Conservation (phyloP, 2,888 invertebrate species). For the Morpho deidamia region DNA sequence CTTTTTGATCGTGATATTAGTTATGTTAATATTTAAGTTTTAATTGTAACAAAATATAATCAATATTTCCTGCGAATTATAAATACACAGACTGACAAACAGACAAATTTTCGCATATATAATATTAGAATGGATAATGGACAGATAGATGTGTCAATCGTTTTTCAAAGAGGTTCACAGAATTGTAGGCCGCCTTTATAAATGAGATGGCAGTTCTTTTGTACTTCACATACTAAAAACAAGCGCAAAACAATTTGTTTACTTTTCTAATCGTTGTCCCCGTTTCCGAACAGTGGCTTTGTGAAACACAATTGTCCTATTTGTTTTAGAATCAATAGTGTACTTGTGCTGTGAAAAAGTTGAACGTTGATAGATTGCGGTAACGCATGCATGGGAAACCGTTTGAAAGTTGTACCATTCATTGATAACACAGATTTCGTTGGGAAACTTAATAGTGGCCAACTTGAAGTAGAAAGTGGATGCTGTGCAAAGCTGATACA, state of each 20-base stretch:
- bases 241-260: neutral
- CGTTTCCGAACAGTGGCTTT: constrained; percentile 3
- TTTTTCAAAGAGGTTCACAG: neutral
- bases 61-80: too few species aligned
- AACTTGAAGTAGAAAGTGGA: constrained; percentile 5
- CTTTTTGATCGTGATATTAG: too few species aligned
- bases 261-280: constrained; percentile 5
- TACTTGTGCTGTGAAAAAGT: constrained; percentile 4
- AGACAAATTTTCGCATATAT: too few species aligned
- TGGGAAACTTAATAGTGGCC: constrained; percentile 11
- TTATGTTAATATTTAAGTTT: too few species aligned
- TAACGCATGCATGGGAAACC: constrained; percentile 19
- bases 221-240: neutral
- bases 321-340: constrained; percentile 18
- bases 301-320: constrained; percentile 18
- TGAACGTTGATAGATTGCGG: constrained; percentile 12
- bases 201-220: neutral
- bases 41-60: too few species aligned
- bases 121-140: too few species aligned
- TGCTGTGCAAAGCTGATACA: neutral
- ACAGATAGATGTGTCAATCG: too few species aligned
- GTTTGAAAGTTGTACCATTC: constrained; percentile 15
- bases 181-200: neutral
- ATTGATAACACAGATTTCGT: constrained; percentile 18
- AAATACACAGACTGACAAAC: too few species aligned